Evolutionary conservation across 2,113 vertebrate species (phyloP).

Genomic region (Thinocorus orbignyianus): DNA sequence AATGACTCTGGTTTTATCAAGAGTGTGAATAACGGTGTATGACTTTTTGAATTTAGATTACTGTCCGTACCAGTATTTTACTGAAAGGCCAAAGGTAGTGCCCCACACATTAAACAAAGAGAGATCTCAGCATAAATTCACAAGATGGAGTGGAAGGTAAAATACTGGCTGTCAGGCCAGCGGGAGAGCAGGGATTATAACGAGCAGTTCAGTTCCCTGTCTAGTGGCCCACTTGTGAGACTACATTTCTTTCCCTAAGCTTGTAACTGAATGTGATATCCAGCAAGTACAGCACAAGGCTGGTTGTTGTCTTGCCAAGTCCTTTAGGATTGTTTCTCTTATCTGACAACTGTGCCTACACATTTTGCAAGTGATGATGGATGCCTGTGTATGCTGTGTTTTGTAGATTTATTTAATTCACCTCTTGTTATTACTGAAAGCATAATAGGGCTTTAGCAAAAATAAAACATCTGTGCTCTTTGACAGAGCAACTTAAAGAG

Average conservation of each 20-base stretch:
- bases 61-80: neutral
- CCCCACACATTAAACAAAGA: neutral
- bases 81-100: neutral
- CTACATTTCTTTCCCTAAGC: neutral
- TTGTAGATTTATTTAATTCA: slow-evolving; percentile 5
- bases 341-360: neutral
- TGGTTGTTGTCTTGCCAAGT: neutral
- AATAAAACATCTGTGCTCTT: slow-evolving; percentile 19
- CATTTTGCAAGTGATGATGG: neutral
- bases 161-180: neutral
- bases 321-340: neutral
- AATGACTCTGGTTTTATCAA: neutral
- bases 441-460: neutral
- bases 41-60: neutral
- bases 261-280: neutral
- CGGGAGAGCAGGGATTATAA: neutral
- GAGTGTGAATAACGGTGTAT: neutral
- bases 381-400: neutral
- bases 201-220: neutral
- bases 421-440: neutral
- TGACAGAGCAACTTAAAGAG: neutral
- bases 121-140: neutral
- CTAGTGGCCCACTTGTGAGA: neutral
- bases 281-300: neutral
- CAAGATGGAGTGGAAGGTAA: neutral